A percentile compares a stretch with the other conserved stretches of the same genome.
These are phyloP conservation scores for Idaea straminata DNA, from an alignment of 2,888 invertebrate species.

Conservation along the genomic window DNA sequence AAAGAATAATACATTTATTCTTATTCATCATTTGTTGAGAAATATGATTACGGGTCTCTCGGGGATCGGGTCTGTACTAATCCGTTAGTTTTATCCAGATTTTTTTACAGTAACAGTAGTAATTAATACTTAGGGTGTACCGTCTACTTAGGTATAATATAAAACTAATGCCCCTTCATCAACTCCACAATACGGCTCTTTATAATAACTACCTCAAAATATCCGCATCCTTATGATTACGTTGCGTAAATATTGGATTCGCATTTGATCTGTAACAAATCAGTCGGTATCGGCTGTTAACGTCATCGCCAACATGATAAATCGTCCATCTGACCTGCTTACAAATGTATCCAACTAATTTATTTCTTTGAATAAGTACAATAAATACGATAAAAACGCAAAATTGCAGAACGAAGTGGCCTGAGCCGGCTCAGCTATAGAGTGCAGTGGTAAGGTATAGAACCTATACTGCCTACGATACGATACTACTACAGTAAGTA, in stretches of 20 bases:
- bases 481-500: background rate
- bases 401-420: slow-evolving; percentile 26
- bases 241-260: slow-evolving; percentile 57
- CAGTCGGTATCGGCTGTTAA: slow-evolving; percentile 56
- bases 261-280: slow-evolving; percentile 63
- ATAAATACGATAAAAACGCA: slow-evolving; percentile 27
- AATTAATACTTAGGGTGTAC: background rate
- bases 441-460: background rate
- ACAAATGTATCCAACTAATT: slow-evolving; percentile 42
- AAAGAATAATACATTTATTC: too few species aligned
- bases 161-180: slow-evolving; percentile 2
- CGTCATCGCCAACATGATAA: slow-evolving; percentile 59
- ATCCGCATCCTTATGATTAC: slow-evolving; percentile 41
- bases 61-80: too few species aligned
- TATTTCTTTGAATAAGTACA: slow-evolving; percentile 29
- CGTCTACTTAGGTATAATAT: background rate
- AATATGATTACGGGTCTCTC: too few species aligned
- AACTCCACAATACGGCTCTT: slow-evolving; percentile 17
- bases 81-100: too few species aligned
- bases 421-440: background rate
- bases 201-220: slow-evolving; percentile 30
- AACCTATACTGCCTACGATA: background rate
- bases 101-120: background rate
- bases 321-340: slow-evolving; percentile 57
- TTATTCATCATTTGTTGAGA: too few species aligned